Conservation (phyloP, 2,888 invertebrate species). For the Thumatha senex region DNA sequence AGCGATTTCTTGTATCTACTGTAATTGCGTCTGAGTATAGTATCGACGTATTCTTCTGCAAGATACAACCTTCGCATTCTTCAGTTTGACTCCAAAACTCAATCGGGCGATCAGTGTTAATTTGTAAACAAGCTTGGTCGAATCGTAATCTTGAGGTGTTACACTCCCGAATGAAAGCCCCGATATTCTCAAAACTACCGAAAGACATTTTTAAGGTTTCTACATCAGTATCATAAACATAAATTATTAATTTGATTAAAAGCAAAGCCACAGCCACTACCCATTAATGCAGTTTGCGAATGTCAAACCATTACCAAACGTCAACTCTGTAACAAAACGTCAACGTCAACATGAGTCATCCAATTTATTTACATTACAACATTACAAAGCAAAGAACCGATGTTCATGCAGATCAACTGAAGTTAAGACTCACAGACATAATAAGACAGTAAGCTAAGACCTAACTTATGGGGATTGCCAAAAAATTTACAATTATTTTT, state of each 20-base stretch:
- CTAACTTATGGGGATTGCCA: no score
- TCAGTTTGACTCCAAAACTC: constrained; percentile 72
- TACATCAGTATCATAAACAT: constrained; percentile 44
- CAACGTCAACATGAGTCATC: background rate
- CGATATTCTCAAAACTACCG: constrained; percentile 69
- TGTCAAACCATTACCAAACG: constrained; percentile 12
- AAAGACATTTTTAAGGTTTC: constrained; percentile 54
- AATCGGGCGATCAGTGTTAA: constrained; percentile 52
- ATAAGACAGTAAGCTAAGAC: no score
- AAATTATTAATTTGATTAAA: constrained; percentile 26
- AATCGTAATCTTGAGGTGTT: constrained; percentile 55
- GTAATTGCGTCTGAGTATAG: constrained; percentile 45
- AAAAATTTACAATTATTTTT: no score
- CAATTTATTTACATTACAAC: background rate
- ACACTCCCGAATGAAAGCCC: constrained; percentile 63
- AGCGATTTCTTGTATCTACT: constrained; percentile 61
- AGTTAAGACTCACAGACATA: no score
- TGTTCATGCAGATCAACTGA: no score
- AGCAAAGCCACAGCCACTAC: constrained; percentile 31
- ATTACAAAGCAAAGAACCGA: no score
- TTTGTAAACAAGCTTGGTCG: constrained; percentile 76
- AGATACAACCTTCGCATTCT: constrained; percentile 70
- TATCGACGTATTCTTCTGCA: constrained; percentile 50
- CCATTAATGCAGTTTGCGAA: constrained; percentile 9
- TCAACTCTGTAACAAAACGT: no score